A percentile compares a stretch with the other conserved stretches of the same genome.
phyloP scores from a whole-genome alignment of 2,888 invertebrate species.

The Cetonia aurata region DNA sequence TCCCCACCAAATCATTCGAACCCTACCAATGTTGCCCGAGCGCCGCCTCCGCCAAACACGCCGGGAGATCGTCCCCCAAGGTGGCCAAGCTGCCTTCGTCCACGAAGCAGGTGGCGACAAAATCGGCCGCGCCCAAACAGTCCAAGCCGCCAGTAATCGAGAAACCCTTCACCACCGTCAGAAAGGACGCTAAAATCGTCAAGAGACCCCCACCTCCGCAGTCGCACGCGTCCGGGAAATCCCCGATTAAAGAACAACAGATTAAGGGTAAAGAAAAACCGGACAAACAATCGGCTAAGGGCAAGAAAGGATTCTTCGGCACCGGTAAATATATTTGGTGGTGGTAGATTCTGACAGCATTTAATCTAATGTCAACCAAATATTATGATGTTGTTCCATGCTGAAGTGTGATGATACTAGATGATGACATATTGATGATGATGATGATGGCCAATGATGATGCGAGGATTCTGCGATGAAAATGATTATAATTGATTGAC shows the following conservation, averaged over 20 bases:
- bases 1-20: constrained; percentile 84
- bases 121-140: constrained; percentile 41
- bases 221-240: constrained; percentile 43
- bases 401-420: constrained; percentile 59
- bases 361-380: constrained; percentile 43
- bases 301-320: constrained; percentile 87
- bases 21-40: constrained; percentile 94
- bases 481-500: constrained; percentile 16
- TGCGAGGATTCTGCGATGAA: constrained; percentile 4
- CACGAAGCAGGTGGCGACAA: constrained; percentile 51
- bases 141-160: constrained; percentile 62
- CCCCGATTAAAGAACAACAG: constrained; percentile 64
- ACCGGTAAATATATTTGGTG: constrained; percentile 87
- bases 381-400: constrained; percentile 56
- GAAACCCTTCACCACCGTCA: constrained; percentile 66
- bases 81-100: constrained; percentile 57
- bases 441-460: constrained; percentile 29
- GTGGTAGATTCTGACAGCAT: constrained; percentile 69
- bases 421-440: constrained; percentile 38
- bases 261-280: constrained; percentile 64
- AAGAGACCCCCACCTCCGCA: constrained; percentile 49
- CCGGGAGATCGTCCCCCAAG: constrained; percentile 65
- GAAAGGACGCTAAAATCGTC: constrained; percentile 56
- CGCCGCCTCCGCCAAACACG: constrained; percentile 74
- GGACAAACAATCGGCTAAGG: constrained; percentile 72